A percentile compares a stretch with the other conserved stretches of the same genome.
Evolutionary conservation across 2,113 vertebrate genomes (phyloP).

Genomic region (Bothrops jararaca): DNA sequence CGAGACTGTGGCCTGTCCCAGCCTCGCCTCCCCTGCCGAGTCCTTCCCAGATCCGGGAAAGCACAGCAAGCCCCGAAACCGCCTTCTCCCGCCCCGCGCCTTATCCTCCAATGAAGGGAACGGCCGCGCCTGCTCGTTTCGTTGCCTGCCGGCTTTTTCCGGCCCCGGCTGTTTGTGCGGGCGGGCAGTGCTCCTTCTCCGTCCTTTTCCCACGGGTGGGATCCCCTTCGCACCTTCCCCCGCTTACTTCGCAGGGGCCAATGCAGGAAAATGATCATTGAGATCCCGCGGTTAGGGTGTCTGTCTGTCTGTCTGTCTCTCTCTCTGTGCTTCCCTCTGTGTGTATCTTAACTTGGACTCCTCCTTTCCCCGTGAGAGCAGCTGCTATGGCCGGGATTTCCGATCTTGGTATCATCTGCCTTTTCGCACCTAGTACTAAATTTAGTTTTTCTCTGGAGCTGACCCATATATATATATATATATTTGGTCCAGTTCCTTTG

Average conservation of each 20-base stretch:
- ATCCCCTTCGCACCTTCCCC: neutral
- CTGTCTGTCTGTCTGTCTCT: neutral
- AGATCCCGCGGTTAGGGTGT: neutral
- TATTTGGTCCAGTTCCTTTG: neutral
- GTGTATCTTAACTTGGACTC: neutral
- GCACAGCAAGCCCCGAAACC: neutral
- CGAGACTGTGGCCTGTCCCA: neutral
- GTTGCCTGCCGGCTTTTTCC: neutral
- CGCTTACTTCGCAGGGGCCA: neutral
- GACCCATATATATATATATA: no score
- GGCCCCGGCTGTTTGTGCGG: neutral
- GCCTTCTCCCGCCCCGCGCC: neutral
- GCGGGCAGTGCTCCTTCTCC: neutral
- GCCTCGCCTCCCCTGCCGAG: neutral
- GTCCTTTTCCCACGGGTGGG: neutral
- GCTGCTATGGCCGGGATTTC: neutral
- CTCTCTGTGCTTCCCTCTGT: neutral
- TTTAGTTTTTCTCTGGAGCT: neutral
- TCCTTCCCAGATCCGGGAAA: neutral
- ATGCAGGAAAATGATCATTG: neutral
- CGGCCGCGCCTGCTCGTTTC: neutral
- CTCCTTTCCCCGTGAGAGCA: neutral
- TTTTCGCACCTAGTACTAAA: neutral
- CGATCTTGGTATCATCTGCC: neutral
- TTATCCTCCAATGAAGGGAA: no score